Percentiles rank a stretch among this genome's conserved stretches.
phyloP scores from a whole-genome alignment of 2,797 vertebrate species.

The Micromesistius poutassou region DNA sequence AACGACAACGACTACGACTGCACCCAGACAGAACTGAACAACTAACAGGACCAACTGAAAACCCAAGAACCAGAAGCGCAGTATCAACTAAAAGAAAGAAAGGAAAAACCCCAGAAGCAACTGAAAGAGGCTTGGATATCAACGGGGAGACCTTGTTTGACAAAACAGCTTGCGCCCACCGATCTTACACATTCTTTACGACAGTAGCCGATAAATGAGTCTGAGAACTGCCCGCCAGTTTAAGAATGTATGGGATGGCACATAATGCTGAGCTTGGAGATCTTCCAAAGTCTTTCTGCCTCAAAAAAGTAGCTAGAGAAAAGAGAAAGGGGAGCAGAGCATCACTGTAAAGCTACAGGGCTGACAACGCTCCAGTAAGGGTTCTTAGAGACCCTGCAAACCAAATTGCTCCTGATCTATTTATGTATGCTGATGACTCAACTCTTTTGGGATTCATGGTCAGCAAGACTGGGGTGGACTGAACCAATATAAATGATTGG shows the following conservation, averaged over 20 bases:
- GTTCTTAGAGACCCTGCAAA: no score
- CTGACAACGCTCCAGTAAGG: no score
- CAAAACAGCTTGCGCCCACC: neutral
- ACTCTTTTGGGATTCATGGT: neutral
- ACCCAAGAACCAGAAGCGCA: neutral
- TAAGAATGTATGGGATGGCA: neutral
- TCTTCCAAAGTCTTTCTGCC: neutral
- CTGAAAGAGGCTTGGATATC: neutral
- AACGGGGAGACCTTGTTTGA: neutral
- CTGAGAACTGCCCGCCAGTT: neutral
- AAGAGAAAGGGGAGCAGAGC: neutral
- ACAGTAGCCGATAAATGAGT: neutral
- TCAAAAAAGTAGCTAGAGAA: neutral
- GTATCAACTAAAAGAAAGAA: neutral
- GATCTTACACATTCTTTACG: neutral
- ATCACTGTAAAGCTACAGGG: no score
- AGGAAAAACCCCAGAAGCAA: constrained; percentile 60
- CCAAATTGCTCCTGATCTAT: neutral
- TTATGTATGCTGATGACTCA: neutral
- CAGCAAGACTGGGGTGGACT: neutral
- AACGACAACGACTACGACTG: constrained; percentile 74
- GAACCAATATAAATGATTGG: neutral
- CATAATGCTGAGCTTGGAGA: neutral
- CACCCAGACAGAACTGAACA: constrained; percentile 70
- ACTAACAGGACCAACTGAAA: constrained; percentile 74